Base-by-base conservation (phyloP, 1,140 invertebrate species). In the Drosophila dunni region DNA sequence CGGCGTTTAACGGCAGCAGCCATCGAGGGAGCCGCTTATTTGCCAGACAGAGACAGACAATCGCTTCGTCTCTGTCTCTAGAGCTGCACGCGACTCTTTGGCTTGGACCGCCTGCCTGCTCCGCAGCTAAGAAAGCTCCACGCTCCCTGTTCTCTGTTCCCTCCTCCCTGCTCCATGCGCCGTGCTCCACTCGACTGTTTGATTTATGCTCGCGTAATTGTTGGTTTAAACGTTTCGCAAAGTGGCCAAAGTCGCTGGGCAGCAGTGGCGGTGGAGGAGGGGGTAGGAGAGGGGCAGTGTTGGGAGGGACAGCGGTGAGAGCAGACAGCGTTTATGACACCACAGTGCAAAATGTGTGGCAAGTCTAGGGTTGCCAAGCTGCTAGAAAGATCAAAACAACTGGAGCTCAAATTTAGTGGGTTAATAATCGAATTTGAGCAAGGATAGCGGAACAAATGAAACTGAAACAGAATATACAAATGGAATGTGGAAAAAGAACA, bases 141-240 rank as follows among this genome's bases (percentile, higher is more conserved):
- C 24, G 24, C 24, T 29, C 24, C 24, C 6, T 29, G 24, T 29
- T 1, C 24, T 4, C 24, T 29, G 1, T 4, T 29, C 24, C 24
- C 24, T 5, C 3, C 6, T 29, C 24, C 24, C 1, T 29, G 4
- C 24, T 29, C 24, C 24, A 3, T 29, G 24, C 24, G 1, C 24
- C 24, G 65, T 68, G 72, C 84, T 80, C 90, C 75, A 91, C 73
- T 91, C 89, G 83, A 81, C 83, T 72, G 78, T 91, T 91, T 92
- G 91, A 92, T 92, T 92, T 92, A 92, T 92, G 91, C 61, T 65
- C 88, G 74, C 84, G 90, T 92, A 92, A 92, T 92, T 92, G 91
- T 92, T 92, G 88, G 91, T 92, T 92, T 92, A 91, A 91, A 91
- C 89, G 81, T 75, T 91, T 91, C 76, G 78, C 84, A 79, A 86